These are phyloP conservation scores for Danaus melanippus DNA, from an alignment of 1,140 invertebrate species.

Conservation along the genomic window DNA sequence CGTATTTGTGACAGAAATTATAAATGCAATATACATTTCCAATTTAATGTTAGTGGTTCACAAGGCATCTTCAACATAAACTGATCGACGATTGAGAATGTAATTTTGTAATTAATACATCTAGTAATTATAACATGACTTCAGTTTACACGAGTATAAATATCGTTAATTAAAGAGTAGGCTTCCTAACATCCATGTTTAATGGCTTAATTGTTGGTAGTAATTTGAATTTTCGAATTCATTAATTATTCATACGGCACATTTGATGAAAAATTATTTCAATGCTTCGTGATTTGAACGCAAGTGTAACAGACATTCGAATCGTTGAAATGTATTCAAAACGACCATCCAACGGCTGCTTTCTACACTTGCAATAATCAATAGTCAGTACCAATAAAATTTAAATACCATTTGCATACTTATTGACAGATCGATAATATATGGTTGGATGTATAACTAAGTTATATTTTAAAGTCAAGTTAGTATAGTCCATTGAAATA, in stretches of 20 bases:
- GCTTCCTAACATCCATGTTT: constrained; percentile 6
- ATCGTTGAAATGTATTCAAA: no score
- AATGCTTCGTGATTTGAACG: no score
- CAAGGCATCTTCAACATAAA: constrained; percentile 1
- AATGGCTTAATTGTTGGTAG: constrained; percentile 7
- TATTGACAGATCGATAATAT: no score
- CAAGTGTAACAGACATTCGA: no score
- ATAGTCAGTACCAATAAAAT: constrained; percentile 14
- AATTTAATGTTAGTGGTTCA: background rate
- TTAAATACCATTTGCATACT: constrained; percentile 13
- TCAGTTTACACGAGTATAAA: constrained; percentile 9
- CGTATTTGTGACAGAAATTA: background rate
- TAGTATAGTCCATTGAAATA: no score
- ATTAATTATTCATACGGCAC: no score
- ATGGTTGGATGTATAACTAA: no score
- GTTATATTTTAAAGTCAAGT: no score
- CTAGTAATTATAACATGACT: constrained; percentile 11
- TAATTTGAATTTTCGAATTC: no score
- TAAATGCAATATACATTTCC: background rate
- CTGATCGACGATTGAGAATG: constrained; percentile 6
- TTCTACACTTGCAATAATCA: constrained; percentile 8
- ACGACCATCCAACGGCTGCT: no score
- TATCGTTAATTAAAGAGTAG: constrained; percentile 7
- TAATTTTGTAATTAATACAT: constrained; percentile 8
- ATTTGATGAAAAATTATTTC: no score